Conservation (phyloP, 2,113 vertebrate species). For the Nanorana parkeri region DNA sequence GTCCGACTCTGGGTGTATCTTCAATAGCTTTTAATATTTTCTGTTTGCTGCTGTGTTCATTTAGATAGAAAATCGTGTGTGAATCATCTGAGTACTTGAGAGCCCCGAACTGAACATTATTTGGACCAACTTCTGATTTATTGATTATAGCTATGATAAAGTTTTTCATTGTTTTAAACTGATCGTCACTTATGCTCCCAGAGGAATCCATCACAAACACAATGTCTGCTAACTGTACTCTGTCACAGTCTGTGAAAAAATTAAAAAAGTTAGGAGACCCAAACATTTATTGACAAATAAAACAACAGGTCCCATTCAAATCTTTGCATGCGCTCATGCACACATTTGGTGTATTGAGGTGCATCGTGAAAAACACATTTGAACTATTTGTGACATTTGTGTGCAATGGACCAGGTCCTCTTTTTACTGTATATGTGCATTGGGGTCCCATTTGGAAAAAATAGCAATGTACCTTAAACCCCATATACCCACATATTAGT, state of each 20-base stretch:
- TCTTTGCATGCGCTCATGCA: too few species aligned
- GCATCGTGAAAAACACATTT: too few species aligned
- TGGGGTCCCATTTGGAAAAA: too few species aligned
- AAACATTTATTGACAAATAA: neutral
- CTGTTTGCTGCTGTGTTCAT: slow-evolving; percentile 48
- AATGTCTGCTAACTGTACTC: slow-evolving; percentile 69
- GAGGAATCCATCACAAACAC: slow-evolving; percentile 74
- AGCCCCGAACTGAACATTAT: slow-evolving; percentile 69
- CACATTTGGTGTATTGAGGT: too few species aligned
- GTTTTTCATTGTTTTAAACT: slow-evolving; percentile 69
- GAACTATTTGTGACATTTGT: too few species aligned
- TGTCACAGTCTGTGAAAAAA: slow-evolving; percentile 64
- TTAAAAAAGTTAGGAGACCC: neutral
- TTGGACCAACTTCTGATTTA: slow-evolving; percentile 65
- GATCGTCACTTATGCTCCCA: slow-evolving; percentile 60
- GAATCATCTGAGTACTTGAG: slow-evolving; percentile 67
- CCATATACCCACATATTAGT: too few species aligned
- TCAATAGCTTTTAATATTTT: slow-evolving; percentile 60
- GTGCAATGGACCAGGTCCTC: too few species aligned
- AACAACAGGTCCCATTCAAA: too few species aligned
- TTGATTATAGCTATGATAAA: slow-evolving; percentile 70
- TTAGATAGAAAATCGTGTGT: slow-evolving; percentile 63
- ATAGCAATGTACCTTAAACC: too few species aligned
- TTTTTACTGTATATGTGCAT: too few species aligned
- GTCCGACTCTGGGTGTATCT: slow-evolving; percentile 51